phyloP scores from a whole-genome alignment of 1,140 invertebrate species.

The Drosophila miranda region DNA sequence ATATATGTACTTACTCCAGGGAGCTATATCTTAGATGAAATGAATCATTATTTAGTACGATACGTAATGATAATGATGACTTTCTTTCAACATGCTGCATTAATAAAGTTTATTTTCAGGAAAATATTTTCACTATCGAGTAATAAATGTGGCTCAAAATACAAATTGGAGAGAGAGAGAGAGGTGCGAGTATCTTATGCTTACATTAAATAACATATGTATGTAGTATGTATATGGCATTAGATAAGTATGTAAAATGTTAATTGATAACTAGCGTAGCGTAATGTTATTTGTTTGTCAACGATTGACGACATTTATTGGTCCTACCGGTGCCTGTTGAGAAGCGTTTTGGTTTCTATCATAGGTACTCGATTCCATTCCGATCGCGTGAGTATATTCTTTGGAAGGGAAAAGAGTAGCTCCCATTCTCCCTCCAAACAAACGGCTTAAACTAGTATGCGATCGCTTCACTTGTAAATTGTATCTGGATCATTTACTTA shows the following conservation, averaged over 20 bases:
- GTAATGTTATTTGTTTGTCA: conserved; percentile 22
- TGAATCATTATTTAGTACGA: no score
- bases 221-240: no score
- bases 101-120: conserved; percentile 44
- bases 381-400: conserved; percentile 20
- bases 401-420: neutral
- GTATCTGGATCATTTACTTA: neutral
- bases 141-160: conserved; percentile 40
- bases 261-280: conserved; percentile 41
- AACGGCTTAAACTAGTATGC: conserved; percentile 30
- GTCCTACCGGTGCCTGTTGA: conserved; percentile 38
- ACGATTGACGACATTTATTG: conserved; percentile 34
- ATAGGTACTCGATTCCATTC: conserved; percentile 44
- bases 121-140: conserved; percentile 43
- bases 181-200: conserved; percentile 19
- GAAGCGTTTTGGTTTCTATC: conserved; percentile 32
- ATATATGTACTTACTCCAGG: neutral
- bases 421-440: conserved; percentile 3
- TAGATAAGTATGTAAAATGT: conserved; percentile 11
- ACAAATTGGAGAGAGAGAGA: conserved; percentile 30
- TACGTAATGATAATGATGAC: no score
- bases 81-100: conserved; percentile 36
- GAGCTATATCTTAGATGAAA: neutral
- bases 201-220: conserved; percentile 17
- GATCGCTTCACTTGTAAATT: conserved; percentile 8